These are phyloP conservation scores for Stenurella melanura DNA, from an alignment of 2,888 invertebrate species.

Conservation along the genomic window DNA sequence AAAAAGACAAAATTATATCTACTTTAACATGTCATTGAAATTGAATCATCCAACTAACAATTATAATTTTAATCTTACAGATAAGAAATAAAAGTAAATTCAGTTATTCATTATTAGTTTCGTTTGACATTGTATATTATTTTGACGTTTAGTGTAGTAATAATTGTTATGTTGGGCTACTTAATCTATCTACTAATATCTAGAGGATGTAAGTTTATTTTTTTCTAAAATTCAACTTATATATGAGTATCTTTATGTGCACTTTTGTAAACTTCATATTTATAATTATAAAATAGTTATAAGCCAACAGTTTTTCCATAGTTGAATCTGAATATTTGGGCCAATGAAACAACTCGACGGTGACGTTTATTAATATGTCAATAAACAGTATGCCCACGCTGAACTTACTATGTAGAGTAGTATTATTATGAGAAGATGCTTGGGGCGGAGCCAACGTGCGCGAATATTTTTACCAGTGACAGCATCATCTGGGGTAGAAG, in stretches of 20 bases:
- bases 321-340: background rate
- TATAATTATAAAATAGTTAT: background rate
- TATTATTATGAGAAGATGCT: too few species aligned
- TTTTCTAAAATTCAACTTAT: too few species aligned
- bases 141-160: background rate
- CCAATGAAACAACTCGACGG: background rate
- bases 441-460: too few species aligned
- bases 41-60: background rate
- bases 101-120: background rate
- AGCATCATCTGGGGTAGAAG: too few species aligned
- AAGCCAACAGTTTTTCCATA: background rate
- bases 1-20: background rate
- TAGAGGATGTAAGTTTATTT: background rate
- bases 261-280: background rate
- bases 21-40: background rate
- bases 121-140: constrained; percentile 3
- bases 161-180: background rate
- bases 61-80: background rate
- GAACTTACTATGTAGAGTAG: too few species aligned
- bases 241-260: background rate
- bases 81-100: constrained; percentile 2
- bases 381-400: too few species aligned
- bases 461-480: too few species aligned
- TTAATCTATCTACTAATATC: background rate
- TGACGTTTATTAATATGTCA: background rate